These are phyloP conservation scores for Psilanteris sp. DNA, from an alignment of 1,140 invertebrate species.

Conservation along the genomic window DNA sequence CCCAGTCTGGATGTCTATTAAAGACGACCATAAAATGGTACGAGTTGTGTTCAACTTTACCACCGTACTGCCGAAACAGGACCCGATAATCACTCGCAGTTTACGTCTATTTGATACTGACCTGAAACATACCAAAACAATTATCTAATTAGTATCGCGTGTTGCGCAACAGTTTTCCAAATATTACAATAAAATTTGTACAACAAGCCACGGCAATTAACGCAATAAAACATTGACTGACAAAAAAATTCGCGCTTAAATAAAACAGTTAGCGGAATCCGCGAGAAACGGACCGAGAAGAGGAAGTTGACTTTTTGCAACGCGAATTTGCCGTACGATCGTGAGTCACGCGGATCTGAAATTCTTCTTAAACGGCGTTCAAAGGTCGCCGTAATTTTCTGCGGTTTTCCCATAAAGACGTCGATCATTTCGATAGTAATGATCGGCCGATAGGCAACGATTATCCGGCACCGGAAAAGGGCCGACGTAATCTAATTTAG, in stretches of 20 bases:
- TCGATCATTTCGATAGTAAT: slow-evolving; percentile 10
- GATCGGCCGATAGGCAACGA: neutral
- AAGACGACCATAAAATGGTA: too few relatives aligned
- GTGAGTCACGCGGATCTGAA: slow-evolving; percentile 26
- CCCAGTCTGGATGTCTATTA: too few relatives aligned
- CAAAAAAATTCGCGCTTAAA: slow-evolving; percentile 5
- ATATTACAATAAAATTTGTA: too few relatives aligned
- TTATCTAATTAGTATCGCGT: too few relatives aligned
- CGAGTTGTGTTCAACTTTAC: too few relatives aligned
- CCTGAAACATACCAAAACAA: too few relatives aligned
- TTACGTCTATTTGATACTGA: too few relatives aligned
- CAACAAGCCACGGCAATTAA: slow-evolving; percentile 1
- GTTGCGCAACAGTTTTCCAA: too few relatives aligned
- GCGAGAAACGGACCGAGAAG: slow-evolving; percentile 8
- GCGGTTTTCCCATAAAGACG: slow-evolving; percentile 31
- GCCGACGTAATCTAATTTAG: slow-evolving; percentile 18
- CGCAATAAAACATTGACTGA: slow-evolving; percentile 2
- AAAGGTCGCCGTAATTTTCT: slow-evolving; percentile 24
- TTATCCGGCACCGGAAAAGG: slow-evolving; percentile 24
- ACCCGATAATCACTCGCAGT: too few relatives aligned
- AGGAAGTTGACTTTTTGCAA: slow-evolving; percentile 25
- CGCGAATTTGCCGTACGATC: slow-evolving; percentile 19
- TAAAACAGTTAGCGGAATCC: slow-evolving; percentile 9
- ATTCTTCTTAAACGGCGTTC: slow-evolving; percentile 10
- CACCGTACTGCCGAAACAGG: too few relatives aligned